Percentiles rank a stretch among this genome's conserved stretches.
Conservation (phyloP, 2,888 invertebrate species). For the Drosophila paranaensis region DNA sequence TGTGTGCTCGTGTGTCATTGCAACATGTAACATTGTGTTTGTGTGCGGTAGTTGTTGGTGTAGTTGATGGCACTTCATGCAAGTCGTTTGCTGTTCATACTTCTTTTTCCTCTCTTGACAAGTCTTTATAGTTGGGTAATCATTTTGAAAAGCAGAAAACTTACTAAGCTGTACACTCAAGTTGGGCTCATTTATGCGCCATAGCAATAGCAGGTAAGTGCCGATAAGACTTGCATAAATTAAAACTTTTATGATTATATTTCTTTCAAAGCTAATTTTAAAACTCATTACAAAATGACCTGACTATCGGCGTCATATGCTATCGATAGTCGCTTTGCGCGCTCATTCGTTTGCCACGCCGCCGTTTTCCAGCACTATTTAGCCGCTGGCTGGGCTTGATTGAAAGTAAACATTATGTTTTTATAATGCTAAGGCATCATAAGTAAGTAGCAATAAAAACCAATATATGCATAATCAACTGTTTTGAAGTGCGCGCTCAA, state of each 20-base stretch:
- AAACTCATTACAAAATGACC: neutral
- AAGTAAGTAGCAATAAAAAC: conserved; percentile 21
- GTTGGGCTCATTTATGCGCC: conserved; percentile 13
- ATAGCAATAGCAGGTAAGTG: conserved; percentile 8
- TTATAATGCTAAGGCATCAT: conserved; percentile 7
- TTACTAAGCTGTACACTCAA: conserved; percentile 31
- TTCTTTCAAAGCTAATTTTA: conserved; percentile 2
- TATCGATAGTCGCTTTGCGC: neutral
- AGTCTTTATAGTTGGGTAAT: conserved; percentile 38
- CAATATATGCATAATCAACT: conserved; percentile 45
- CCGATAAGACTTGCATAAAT: conserved; percentile 8
- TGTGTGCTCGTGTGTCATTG: conserved; percentile 20
- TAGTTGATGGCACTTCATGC: conserved; percentile 39
- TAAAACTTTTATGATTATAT: conserved; percentile 6
- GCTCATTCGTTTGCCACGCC: too few species aligned
- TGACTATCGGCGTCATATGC: neutral
- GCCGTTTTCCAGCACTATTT: neutral
- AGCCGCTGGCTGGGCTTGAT: conserved; percentile 1
- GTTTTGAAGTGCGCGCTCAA: conserved; percentile 25
- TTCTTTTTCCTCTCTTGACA: conserved; percentile 16
- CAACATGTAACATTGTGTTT: conserved; percentile 37
- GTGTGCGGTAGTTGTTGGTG: conserved; percentile 27
- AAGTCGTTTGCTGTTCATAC: conserved; percentile 42
- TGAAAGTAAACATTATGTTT: conserved; percentile 12
- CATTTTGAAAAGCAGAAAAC: conserved; percentile 38